Evolutionary conservation across 2,797 vertebrate species (phyloP).

Genomic region (Myripristis jacobus): DNA sequence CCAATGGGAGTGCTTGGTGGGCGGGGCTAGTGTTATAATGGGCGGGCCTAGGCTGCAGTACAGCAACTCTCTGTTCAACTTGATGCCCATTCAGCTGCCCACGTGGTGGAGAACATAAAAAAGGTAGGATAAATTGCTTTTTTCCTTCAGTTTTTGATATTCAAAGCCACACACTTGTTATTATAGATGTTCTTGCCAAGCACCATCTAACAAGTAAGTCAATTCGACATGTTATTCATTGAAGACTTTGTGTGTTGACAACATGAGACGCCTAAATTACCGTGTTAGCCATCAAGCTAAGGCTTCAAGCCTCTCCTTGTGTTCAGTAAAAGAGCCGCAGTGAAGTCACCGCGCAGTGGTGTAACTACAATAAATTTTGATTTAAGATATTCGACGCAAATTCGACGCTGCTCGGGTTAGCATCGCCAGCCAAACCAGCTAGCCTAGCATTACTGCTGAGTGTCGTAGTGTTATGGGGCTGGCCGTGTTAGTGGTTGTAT

Average conservation of each 20-base stretch:
- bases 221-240: background rate
- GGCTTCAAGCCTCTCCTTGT: background rate
- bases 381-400: background rate
- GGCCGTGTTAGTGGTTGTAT: slow-evolving; percentile 27
- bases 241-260: background rate
- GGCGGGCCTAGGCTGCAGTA: slow-evolving; percentile 15
- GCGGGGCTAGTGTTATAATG: background rate
- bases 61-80: background rate
- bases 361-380: background rate
- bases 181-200: accelerated
- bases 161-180: accelerated
- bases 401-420: accelerated
- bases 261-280: slow-evolving; percentile 10
- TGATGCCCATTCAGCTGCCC: slow-evolving; percentile 26
- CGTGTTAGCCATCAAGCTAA: slow-evolving; percentile 14
- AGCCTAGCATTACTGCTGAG: too few relatives aligned
- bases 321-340: background rate
- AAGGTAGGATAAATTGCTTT: slow-evolving; percentile 19
- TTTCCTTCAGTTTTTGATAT: accelerated
- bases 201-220: background rate
- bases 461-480: slow-evolving; percentile 21
- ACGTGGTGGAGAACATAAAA: background rate
- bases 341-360: background rate
- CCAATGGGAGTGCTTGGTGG: slow-evolving; percentile 20
- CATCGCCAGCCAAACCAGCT: background rate